Conservation (phyloP, 2,888 invertebrate genomes). For the Didymodactylos carnosus region DNA sequence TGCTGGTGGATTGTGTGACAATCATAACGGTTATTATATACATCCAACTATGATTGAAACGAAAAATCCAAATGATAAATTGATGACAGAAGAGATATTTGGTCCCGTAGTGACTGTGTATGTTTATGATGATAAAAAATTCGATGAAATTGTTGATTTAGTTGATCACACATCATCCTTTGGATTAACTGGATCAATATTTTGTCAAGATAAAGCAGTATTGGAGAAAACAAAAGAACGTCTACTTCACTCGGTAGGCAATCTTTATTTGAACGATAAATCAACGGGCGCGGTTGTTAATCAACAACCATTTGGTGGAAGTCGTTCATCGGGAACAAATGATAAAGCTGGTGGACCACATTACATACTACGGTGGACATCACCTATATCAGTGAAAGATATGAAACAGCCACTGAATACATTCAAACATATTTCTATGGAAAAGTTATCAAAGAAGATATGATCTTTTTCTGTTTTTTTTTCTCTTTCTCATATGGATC, state of each 20-base stretch:
- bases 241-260: slow-evolving; percentile 74
- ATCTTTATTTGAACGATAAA: slow-evolving; percentile 95
- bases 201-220: slow-evolving; percentile 61
- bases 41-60: slow-evolving; percentile 76
- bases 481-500: too few relatives aligned
- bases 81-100: slow-evolving; percentile 64
- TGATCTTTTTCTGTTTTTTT: too few relatives aligned
- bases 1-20: slow-evolving; percentile 68
- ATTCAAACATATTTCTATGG: slow-evolving; percentile 68
- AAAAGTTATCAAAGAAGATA: too few relatives aligned
- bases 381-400: slow-evolving; percentile 80
- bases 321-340: slow-evolving; percentile 65
- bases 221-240: slow-evolving; percentile 55
- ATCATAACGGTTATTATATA: slow-evolving; percentile 63
- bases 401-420: slow-evolving; percentile 62
- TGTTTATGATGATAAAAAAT: slow-evolving; percentile 52
- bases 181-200: slow-evolving; percentile 84
- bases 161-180: slow-evolving; percentile 63
- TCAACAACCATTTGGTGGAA: slow-evolving; percentile 95
- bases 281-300: slow-evolving; percentile 95
- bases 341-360: slow-evolving; percentile 96
- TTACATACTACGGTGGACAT: slow-evolving; percentile 72
- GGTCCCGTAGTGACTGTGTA: slow-evolving; percentile 76
- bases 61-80: slow-evolving; percentile 55
- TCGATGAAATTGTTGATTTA: slow-evolving; percentile 49